A percentile compares a stretch with the other conserved stretches of the same genome.
These are phyloP conservation scores for Gryllus longicercus DNA, from an alignment of 2,888 invertebrate genomes.

Conservation along the genomic window DNA sequence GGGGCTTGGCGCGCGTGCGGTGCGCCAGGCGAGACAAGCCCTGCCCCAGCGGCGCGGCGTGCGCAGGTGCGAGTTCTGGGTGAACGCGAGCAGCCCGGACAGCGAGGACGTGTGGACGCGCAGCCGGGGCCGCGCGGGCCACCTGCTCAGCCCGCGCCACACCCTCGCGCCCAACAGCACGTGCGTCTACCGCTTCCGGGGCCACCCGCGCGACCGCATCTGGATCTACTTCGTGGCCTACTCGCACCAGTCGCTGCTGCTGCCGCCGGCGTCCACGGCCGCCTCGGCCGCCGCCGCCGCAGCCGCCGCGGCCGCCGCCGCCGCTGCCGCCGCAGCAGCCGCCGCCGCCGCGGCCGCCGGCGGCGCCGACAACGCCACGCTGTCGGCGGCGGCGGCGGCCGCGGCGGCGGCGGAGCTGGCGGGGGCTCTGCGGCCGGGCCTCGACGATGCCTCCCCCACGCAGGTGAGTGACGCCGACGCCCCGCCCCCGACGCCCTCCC, in stretches of 20 bases:
- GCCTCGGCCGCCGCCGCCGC: constrained; percentile 41
- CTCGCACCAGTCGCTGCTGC: constrained; percentile 70
- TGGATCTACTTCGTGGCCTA: constrained; percentile 87
- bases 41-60: neutral
- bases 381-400: neutral
- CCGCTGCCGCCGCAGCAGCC: neutral
- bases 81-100: constrained; percentile 68
- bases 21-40: no score
- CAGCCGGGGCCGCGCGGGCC: constrained; percentile 64
- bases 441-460: neutral
- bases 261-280: constrained; percentile 48
- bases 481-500: no score
- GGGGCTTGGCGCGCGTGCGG: neutral
- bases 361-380: neutral
- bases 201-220: constrained; percentile 71
- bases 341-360: neutral
- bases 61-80: constrained; percentile 67
- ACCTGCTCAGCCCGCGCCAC: constrained; percentile 74
- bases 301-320: constrained; percentile 20
- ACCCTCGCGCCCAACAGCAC: constrained; percentile 81
- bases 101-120: constrained; percentile 49
- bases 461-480: no score
- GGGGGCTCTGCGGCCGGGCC: neutral
- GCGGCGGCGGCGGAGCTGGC: neutral
- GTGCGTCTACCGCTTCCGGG: constrained; percentile 81